Base-by-base conservation (phyloP, 2,113 vertebrate genomes). In the Xenopus borealis region DNA sequence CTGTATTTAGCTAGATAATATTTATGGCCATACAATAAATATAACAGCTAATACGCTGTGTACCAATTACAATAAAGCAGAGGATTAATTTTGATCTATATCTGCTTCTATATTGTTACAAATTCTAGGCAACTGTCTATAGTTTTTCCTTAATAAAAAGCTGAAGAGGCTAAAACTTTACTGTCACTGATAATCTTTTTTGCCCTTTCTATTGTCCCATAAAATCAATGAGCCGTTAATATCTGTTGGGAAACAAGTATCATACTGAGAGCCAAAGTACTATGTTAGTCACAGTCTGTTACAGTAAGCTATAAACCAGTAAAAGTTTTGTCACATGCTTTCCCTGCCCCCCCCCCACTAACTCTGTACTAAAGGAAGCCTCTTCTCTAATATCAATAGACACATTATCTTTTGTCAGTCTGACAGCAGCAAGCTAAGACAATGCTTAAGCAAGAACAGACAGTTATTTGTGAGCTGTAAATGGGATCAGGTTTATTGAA, bases 201-300 rank as follows among this genome's bases (percentile, higher is more conserved):
- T 69, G 57, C 46, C 65, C 65, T 75, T 75, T 53, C 14, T 69
- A 62, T 40, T 62, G 66, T 75, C 72, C 66, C 62, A 75, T 12
- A 75, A 61, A 75, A 61, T 69, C 44, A 53, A 45, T 53, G 23
- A 73, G 65, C 66, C 72, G 69, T 62, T 62, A 62, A 62, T 68
- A 50, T 67, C 47, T 50, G 20, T 23, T 68, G 17, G 7, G 14
- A 13, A 55, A 55, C 19, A 10, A 30, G 19, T 62, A 75, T 69
- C 65, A 50, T 27, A 55, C 66, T 62, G 30, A 66, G 65, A 50
- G 65, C 45, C 57, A 68, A 55, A 33, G 12, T 46, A 62, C 12
- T 66, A 19, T 58, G 57, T 66, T 58, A 73, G 62, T 73, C 63
- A 66, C 62, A 20, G 62, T 63, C 72, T 23, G 72, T 58, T 27